These are phyloP conservation scores for Cynaeus angustus DNA, from an alignment of 2,888 invertebrate species.

Conservation along the genomic window DNA sequence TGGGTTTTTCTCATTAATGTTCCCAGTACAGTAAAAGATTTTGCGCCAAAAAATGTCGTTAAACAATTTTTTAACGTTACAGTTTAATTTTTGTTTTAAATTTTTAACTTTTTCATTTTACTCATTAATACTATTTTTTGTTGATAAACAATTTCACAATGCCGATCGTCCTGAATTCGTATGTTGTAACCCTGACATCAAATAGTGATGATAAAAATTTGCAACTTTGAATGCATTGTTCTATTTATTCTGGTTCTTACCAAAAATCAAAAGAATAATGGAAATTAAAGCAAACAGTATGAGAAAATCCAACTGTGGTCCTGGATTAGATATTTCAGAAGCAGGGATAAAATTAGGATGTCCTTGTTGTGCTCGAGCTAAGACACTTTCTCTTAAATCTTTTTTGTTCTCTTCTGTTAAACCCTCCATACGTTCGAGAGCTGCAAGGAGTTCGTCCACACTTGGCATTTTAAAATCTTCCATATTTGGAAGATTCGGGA, in stretches of 20 bases:
- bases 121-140: no score
- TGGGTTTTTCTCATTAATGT: no score
- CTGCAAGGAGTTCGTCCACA: slow-evolving; percentile 74
- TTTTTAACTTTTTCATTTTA: no score
- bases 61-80: no score
- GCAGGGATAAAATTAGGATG: slow-evolving; percentile 66
- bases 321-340: slow-evolving; percentile 10
- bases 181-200: no score
- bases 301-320: slow-evolving; percentile 43
- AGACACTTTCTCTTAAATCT: slow-evolving; percentile 74
- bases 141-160: no score
- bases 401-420: slow-evolving; percentile 78
- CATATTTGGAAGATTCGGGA: slow-evolving; percentile 10
- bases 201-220: no score
- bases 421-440: slow-evolving; percentile 75
- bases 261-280: slow-evolving; percentile 55
- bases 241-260: slow-evolving; percentile 52
- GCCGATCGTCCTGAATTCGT: no score
- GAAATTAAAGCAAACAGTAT: slow-evolving; percentile 51
- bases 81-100: no score
- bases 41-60: no score
- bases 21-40: no score
- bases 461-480: slow-evolving; percentile 70
- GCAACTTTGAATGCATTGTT: background rate
- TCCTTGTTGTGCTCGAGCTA: slow-evolving; percentile 69